phyloP scores from a whole-genome alignment of 2,797 vertebrate species.

The Rhynchotus rufescens region DNA sequence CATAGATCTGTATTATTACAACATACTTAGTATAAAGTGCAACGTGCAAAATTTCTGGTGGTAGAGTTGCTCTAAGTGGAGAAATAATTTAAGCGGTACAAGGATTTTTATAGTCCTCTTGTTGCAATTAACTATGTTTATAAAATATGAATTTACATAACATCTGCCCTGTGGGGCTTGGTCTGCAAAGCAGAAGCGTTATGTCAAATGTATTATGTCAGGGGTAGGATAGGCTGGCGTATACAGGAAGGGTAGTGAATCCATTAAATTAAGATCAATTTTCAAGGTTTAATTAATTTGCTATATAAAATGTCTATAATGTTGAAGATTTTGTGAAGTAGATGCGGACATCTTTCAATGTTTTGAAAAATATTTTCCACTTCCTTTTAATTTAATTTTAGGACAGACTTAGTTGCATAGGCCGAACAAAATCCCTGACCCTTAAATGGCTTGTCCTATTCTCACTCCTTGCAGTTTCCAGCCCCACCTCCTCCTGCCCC shows the following conservation, averaged over 20 bases:
- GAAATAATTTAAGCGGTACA: conserved; percentile 4
- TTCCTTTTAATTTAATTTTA: background rate
- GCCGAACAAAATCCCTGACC: fast-evolving
- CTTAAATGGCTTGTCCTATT: fast-evolving
- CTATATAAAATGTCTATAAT: fast-evolving
- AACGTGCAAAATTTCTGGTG: background rate
- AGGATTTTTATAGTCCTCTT: conserved; percentile 50
- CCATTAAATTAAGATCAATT: background rate
- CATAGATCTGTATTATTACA: background rate
- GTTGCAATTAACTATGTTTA: conserved; percentile 46
- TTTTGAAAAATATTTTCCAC: background rate
- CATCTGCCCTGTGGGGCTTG: background rate
- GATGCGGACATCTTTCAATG: background rate
- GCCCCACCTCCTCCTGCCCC: background rate
- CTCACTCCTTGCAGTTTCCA: fast-evolving
- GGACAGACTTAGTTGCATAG: no score
- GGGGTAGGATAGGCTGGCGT: background rate
- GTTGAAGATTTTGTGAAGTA: background rate
- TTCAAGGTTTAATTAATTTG: background rate
- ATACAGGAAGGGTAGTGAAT: fast-evolving
- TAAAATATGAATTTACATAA: conserved; percentile 50
- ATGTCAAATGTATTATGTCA: background rate
- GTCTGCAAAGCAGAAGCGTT: fast-evolving
- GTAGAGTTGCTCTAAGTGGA: conserved; percentile 25
- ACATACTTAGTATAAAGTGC: background rate